phyloP scores from a whole-genome alignment of 2,888 invertebrate species.

The Megaustenia siamemsis region DNA sequence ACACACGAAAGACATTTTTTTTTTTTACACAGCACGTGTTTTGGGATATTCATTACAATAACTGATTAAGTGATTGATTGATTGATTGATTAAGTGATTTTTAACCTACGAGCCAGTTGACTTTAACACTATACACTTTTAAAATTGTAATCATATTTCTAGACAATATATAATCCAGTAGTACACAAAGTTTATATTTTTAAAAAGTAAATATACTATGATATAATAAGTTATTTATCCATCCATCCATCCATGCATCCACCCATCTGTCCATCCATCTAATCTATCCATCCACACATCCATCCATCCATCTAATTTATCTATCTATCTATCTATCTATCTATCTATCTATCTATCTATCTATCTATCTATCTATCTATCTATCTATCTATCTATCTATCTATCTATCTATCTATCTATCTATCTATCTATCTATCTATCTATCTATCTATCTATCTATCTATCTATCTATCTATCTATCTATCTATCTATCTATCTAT shows the following conservation, averaged over 20 bases:
- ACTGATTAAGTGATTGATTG: too few relatives aligned
- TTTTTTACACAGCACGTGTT: too few relatives aligned
- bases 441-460: neutral
- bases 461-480: slow-evolving; percentile 8
- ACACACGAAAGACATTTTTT: too few relatives aligned
- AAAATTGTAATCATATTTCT: too few relatives aligned
- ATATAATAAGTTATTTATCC: slow-evolving; percentile 37
- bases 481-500: neutral
- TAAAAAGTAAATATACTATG: too few relatives aligned
- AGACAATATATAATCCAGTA: too few relatives aligned
- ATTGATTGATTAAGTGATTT: too few relatives aligned
- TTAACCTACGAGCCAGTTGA: too few relatives aligned
- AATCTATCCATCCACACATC: neutral
- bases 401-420: slow-evolving; percentile 27
- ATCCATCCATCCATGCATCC: slow-evolving; percentile 25
- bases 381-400: slow-evolving; percentile 1
- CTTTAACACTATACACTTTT: too few relatives aligned
- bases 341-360: slow-evolving; percentile 12
- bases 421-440: neutral
- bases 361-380: slow-evolving; percentile 10
- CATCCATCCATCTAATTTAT: neutral
- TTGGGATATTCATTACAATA: too few relatives aligned
- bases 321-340: slow-evolving; percentile 9
- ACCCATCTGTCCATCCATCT: slow-evolving; percentile 24
- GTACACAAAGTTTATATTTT: too few relatives aligned